A percentile compares a stretch with the other conserved stretches of the same genome.
Conservation (phyloP, 2,888 invertebrate species). For the Chrysopilus asiliformis region DNA sequence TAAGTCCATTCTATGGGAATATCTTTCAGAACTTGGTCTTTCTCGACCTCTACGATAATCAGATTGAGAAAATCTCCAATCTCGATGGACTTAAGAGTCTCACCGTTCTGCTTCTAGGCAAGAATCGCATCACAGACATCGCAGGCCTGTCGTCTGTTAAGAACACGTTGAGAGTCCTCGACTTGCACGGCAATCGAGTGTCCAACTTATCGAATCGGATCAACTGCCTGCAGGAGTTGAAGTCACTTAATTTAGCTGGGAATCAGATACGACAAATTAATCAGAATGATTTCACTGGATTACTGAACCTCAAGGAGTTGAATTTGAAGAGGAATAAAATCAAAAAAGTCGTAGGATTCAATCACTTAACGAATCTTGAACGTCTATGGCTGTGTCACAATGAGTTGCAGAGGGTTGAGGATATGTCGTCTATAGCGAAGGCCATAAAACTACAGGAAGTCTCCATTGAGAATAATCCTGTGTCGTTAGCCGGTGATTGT, state of each 20-base stretch:
- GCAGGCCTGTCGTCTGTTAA: conserved; percentile 27
- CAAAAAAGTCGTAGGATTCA: conserved; percentile 66
- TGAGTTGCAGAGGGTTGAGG: conserved; percentile 59
- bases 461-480: conserved; percentile 75
- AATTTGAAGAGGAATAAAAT: conserved; percentile 80
- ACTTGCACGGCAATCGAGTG: conserved; percentile 87
- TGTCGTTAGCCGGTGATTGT: conserved; percentile 67
- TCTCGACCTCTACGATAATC: conserved; percentile 88
- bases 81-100: conserved; percentile 65
- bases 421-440: conserved; percentile 69
- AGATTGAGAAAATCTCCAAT: conserved; percentile 73
- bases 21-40: conserved; percentile 60
- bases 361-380: conserved; percentile 61
- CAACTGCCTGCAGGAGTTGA: conserved; percentile 56
- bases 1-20: conserved; percentile 26
- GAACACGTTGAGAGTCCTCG: conserved; percentile 71
- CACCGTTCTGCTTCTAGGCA: conserved; percentile 77
- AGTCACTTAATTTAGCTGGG: conserved; percentile 86
- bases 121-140: conserved; percentile 53
- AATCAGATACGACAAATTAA: conserved; percentile 73
- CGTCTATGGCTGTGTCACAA: conserved; percentile 36
- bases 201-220: conserved; percentile 34
- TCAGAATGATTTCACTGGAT: conserved; percentile 61
- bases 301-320: conserved; percentile 67
- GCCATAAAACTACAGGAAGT: conserved; percentile 66